These are phyloP conservation scores for Rhingia campestris DNA, from an alignment of 2,888 invertebrate species.

Conservation along the genomic window DNA sequence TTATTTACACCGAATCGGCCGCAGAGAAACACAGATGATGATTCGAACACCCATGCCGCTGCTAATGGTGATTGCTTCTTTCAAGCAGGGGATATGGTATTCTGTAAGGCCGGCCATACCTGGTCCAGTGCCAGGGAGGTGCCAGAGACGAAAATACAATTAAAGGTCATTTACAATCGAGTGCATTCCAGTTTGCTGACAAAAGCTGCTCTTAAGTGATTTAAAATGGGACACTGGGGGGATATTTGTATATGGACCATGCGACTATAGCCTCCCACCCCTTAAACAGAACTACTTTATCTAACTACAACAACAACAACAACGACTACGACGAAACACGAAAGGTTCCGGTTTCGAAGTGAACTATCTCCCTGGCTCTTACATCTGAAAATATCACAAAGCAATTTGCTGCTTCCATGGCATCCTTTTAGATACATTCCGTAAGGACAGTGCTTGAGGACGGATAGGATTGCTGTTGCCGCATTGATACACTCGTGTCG, in stretches of 20 bases:
- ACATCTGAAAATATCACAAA: constrained; percentile 58
- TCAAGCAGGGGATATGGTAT: constrained; percentile 10
- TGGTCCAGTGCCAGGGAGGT: constrained; percentile 15
- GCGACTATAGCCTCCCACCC: not conserved
- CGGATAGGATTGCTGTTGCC: not conserved
- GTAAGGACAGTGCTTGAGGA: constrained; percentile 4
- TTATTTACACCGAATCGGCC: constrained; percentile 47
- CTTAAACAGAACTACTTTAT: constrained; percentile 17
- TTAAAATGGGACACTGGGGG: constrained; percentile 65
- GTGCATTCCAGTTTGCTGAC: constrained; percentile 62
- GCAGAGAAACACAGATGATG: constrained; percentile 30
- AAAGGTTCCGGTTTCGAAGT: constrained; percentile 29
- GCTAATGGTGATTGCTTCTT: constrained; percentile 40
- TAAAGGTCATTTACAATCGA: constrained; percentile 73
- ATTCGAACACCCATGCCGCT: constrained; percentile 4
- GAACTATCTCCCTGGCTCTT: constrained; percentile 18
- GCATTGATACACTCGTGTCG: too few relatives aligned
- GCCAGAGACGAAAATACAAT: constrained; percentile 66
- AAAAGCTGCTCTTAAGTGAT: constrained; percentile 70
- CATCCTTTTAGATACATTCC: constrained; percentile 45
- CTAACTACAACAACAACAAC: not conserved
- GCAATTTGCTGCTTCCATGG: constrained; percentile 48
- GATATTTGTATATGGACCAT: constrained; percentile 19
- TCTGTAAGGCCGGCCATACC: constrained; percentile 1
- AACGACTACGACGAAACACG: not conserved